These are phyloP conservation scores for Taxidea taxus DNA, from an alignment of 2,113 vertebrate genomes.

Conservation along the genomic window DNA sequence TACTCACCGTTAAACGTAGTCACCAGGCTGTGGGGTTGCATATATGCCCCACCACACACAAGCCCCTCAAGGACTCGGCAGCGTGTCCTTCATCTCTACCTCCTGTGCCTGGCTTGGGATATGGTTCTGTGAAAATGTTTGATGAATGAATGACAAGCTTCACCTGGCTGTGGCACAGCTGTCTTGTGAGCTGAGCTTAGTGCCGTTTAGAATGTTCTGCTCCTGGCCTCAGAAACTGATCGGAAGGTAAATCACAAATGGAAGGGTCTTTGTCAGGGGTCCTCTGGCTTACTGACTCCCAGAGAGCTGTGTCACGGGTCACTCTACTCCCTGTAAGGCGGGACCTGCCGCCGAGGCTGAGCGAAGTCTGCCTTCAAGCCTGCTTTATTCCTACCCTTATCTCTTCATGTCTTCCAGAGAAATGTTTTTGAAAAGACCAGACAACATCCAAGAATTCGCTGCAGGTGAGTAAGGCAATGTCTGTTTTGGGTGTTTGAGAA, in stretches of 20 bases:
- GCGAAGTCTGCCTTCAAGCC: background rate
- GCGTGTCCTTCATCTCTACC: background rate
- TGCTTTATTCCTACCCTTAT: background rate
- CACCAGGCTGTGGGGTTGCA: background rate
- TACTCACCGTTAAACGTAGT: background rate
- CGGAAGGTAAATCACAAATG: background rate
- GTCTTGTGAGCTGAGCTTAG: background rate
- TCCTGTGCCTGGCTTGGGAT: background rate
- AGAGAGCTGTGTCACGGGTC: too few relatives aligned
- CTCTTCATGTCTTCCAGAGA: slow-evolving; percentile 69
- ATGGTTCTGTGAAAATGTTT: background rate
- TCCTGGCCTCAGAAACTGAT: background rate
- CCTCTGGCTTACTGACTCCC: background rate
- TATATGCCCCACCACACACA: background rate
- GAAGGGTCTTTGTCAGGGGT: background rate
- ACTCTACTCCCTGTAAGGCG: background rate
- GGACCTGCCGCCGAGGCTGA: background rate
- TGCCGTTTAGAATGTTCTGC: background rate
- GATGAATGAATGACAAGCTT: background rate
- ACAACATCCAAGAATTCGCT: slow-evolving; percentile 78
- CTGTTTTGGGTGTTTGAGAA: background rate
- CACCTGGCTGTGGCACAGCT: background rate
- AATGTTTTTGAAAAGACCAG: slow-evolving; percentile 75
- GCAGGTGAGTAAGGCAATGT: slow-evolving; percentile 64
- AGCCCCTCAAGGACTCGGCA: background rate